Evolutionary conservation across 2,888 invertebrate species (phyloP), one percentile per base, ranked within the genome.

Genomic region (Mechanitis messenoides): DNA sequence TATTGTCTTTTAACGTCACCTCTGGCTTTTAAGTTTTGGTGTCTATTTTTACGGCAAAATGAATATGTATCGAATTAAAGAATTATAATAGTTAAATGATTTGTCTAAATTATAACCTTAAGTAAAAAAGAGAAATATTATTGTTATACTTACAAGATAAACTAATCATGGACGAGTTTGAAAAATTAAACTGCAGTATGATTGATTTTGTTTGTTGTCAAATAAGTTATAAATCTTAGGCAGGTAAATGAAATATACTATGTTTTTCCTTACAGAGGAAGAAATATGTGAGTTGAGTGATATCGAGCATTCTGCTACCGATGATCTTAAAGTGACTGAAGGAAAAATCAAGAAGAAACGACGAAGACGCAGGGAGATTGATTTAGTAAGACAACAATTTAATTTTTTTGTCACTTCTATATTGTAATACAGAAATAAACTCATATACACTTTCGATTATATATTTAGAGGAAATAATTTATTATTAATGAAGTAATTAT

Each of bases 101-200:
- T 7, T 50, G 50, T 50, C 31, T 50, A 3, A n/a, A 47, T 28
- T 28, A 31, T 9, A 50, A 2, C 6, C 3, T 31, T 7, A 50
- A n/a, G 31, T 31, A 50, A 3, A 45, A 20, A 12, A 35, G 45
- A 35, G 46, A 46, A 57, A 57, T 20, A 57, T 35, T 38, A 20
- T 46, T 3, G 11, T 50, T 4, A 47, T 3, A 56, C 33, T 46
- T 45, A 33, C 33, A 53, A 38, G 20, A 31, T 33, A 42, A 11
- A 33, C 57, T 46, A 57, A 63, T 53, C 46, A 84, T 87, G 85
- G 88, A 88, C 50, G 82, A 85, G 33, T 62, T 85, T 62, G 87
- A 87, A 66, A 87, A 87, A 79, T 69, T 89, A 59, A 88, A 87
- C 77, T 89, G 89, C 68, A 89, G 89, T 89, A 70, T 84, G 88